Percentiles rank a stretch among this genome's conserved stretches.
These are phyloP conservation scores for Drosophila elegans DNA, from an alignment of 1,140 invertebrate species.

Conservation along the genomic window DNA sequence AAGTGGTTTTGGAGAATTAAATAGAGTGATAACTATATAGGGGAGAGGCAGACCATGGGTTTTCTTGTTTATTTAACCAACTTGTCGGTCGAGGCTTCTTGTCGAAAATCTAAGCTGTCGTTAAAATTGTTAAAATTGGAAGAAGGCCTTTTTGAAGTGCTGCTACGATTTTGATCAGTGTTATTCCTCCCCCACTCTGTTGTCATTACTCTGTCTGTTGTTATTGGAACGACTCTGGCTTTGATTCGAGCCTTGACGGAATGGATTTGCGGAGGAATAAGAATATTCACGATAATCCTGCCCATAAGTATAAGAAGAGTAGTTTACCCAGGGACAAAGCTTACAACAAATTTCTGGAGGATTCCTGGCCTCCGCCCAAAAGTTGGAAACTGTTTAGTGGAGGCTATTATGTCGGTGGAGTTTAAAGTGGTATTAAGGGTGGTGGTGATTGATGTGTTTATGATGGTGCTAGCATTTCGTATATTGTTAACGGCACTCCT, in stretches of 20 bases:
- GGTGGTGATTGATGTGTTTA: neutral
- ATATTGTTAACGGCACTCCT: neutral
- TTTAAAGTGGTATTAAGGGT: conserved; percentile 5
- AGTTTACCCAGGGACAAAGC: no score
- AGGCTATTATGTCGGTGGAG: conserved; percentile 1
- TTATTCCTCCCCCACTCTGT: neutral
- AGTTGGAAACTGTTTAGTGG: neutral
- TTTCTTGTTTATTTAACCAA: conserved; percentile 3
- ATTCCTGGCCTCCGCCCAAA: neutral
- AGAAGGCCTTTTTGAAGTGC: neutral
- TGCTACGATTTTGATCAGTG: neutral
- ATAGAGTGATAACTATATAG: neutral
- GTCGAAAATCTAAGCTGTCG: neutral
- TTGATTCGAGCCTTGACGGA: neutral
- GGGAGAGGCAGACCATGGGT: neutral
- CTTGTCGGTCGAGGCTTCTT: conserved; percentile 3
- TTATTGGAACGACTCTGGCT: neutral
- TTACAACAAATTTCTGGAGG: neutral
- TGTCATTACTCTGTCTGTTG: neutral
- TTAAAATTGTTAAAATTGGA: conserved; percentile 1
- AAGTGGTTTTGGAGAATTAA: neutral
- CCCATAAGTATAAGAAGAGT: neutral
- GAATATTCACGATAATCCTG: neutral
- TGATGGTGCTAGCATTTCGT: neutral
- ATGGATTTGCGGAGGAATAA: neutral